Percentiles rank a stretch among this genome's conserved stretches.
Evolutionary conservation across 2,113 vertebrate genomes (phyloP).

Genomic region (Salvelinus namaycush): DNA sequence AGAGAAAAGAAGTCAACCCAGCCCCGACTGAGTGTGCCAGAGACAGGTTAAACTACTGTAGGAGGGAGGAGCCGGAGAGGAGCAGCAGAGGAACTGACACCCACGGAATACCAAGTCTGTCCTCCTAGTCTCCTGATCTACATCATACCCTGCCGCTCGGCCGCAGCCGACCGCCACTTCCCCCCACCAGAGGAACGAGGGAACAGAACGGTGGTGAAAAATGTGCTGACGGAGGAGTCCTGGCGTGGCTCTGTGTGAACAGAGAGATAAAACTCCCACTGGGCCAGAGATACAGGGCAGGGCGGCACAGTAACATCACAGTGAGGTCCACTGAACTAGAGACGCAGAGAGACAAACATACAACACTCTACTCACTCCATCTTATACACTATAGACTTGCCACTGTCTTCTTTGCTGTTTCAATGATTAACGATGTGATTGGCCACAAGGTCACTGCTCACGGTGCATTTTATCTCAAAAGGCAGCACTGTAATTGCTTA

Average conservation of each 20-base stretch:
- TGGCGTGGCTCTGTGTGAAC: neutral
- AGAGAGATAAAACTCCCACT: constrained; percentile 8
- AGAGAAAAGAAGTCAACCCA: neutral
- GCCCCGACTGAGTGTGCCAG: neutral
- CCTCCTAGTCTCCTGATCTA: neutral
- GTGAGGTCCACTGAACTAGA: too few species aligned
- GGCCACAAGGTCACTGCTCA: constrained; percentile 6
- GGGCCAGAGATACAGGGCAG: neutral
- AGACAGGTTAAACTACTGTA: neutral
- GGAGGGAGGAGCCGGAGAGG: neutral
- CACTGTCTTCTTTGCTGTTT: neutral
- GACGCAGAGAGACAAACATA: too few species aligned
- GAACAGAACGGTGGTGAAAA: constrained; percentile 6
- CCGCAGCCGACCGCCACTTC: neutral
- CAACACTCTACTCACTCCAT: too few species aligned
- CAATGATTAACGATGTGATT: neutral
- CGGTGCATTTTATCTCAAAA: constrained; percentile 17
- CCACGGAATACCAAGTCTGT: neutral
- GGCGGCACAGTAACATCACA: too few species aligned
- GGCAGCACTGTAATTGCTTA: neutral
- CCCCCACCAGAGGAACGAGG: neutral
- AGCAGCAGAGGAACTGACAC: neutral
- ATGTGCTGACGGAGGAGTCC: constrained; percentile 25
- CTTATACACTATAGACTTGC: too few species aligned
- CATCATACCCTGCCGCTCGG: neutral